Conservation (phyloP, 2,113 vertebrate species). For the Mus spicilegus region DNA sequence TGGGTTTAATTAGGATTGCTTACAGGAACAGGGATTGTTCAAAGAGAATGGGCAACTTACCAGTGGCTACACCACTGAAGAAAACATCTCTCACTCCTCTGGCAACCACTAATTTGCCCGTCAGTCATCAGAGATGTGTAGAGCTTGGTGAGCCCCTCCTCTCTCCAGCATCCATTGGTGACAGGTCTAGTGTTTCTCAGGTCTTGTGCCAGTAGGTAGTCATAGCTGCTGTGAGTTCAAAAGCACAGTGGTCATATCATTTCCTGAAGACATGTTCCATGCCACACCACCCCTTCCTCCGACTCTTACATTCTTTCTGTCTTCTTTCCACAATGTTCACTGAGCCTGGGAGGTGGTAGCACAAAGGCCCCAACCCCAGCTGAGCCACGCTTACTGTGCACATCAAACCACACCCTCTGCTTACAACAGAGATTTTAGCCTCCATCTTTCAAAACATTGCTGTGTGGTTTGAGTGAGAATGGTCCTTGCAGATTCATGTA, state of each 20-base stretch:
- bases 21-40: not conserved
- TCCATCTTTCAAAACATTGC: not conserved
- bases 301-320: no score
- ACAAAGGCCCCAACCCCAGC: no score
- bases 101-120: not conserved
- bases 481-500: not conserved
- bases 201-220: not conserved
- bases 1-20: not conserved
- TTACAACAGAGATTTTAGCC: slow-evolving; percentile 2
- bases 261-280: not conserved
- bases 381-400: not conserved
- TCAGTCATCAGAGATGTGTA: no score
- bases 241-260: no score
- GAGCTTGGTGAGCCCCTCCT: no score
- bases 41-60: not conserved
- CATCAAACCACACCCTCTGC: not conserved
- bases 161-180: not conserved
- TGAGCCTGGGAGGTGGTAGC: not conserved
- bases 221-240: not conserved
- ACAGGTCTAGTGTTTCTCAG: not conserved
- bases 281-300: not conserved
- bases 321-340: not conserved
- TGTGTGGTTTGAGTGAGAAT: not conserved
- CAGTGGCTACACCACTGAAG: not conserved
- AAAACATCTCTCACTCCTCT: not conserved